A percentile compares a stretch with the other conserved stretches of the same genome.
phyloP scores from a whole-genome alignment of 2,797 vertebrate species.

The Gymnocypris eckloni region DNA sequence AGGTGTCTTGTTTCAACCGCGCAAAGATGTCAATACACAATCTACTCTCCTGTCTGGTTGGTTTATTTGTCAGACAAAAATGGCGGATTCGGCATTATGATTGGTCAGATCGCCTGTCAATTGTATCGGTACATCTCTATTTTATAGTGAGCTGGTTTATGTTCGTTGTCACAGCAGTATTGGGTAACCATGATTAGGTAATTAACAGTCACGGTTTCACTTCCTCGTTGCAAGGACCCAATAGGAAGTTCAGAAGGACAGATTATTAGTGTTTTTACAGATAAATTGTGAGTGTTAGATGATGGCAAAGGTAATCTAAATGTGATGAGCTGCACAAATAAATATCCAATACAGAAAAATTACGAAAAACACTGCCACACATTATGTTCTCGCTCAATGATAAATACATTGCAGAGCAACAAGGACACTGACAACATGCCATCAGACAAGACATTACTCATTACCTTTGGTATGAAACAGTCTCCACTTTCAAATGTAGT shows the following conservation, averaged over 20 bases:
- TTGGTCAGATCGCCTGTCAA: background rate
- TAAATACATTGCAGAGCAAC: background rate
- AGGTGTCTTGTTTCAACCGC: background rate
- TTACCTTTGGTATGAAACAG: background rate
- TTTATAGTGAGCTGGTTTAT: background rate
- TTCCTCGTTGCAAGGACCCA: constrained; percentile 61
- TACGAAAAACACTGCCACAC: background rate
- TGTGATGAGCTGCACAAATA: background rate
- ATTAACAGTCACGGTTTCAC: constrained; percentile 65
- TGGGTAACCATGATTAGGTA: constrained; percentile 57
- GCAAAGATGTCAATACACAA: background rate
- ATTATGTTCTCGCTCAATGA: background rate
- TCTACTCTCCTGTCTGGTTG: background rate
- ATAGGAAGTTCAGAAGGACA: constrained; percentile 43
- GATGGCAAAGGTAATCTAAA: background rate
- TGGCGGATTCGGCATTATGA: background rate
- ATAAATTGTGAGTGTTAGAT: background rate
- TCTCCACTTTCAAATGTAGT: background rate
- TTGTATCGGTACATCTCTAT: background rate
- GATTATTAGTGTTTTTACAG: background rate
- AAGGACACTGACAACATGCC: background rate
- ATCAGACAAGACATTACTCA: background rate
- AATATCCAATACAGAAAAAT: background rate
- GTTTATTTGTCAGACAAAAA: background rate
- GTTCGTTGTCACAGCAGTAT: constrained; percentile 57